phyloP scores from a whole-genome alignment of 2,888 invertebrate genomes.

The Plemyria rubiginata region DNA sequence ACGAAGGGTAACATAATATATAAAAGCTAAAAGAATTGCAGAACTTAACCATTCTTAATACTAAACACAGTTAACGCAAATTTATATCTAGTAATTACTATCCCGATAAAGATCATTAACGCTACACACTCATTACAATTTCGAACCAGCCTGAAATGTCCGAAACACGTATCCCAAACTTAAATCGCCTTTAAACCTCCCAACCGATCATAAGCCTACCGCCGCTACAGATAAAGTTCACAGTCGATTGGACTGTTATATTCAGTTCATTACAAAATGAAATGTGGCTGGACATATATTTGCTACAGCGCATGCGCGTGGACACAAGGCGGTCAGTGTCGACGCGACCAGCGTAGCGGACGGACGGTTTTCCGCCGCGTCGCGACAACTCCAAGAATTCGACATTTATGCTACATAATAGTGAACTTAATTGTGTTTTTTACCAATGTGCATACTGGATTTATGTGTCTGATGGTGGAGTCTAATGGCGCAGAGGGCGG shows the following conservation, averaged over 20 bases:
- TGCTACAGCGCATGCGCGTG: constrained; percentile 67
- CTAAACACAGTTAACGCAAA: not conserved
- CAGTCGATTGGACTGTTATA: constrained; percentile 39
- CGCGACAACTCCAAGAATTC: constrained; percentile 59
- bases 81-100: constrained; percentile 18
- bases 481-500: constrained; percentile 20
- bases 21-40: too few relatives aligned
- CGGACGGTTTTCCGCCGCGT: constrained; percentile 61
- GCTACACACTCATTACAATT: constrained; percentile 29
- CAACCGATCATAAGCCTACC: constrained; percentile 43
- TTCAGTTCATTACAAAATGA: constrained; percentile 74
- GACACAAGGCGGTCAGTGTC: constrained; percentile 57
- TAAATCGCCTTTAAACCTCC: constrained; percentile 5
- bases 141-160: constrained; percentile 27
- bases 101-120: constrained; percentile 26
- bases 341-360: constrained; percentile 52
- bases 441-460: constrained; percentile 53
- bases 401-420: constrained; percentile 52
- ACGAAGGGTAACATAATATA: too few relatives aligned
- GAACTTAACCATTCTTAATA: too few relatives aligned
- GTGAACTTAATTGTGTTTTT: constrained; percentile 53
- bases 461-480: constrained; percentile 27
- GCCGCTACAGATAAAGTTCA: constrained; percentile 30
- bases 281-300: constrained; percentile 59
- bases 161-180: constrained; percentile 27